Base-by-base conservation (phyloP, 92 coral and sea anemone genomes). In the Siderastrea radians region DNA sequence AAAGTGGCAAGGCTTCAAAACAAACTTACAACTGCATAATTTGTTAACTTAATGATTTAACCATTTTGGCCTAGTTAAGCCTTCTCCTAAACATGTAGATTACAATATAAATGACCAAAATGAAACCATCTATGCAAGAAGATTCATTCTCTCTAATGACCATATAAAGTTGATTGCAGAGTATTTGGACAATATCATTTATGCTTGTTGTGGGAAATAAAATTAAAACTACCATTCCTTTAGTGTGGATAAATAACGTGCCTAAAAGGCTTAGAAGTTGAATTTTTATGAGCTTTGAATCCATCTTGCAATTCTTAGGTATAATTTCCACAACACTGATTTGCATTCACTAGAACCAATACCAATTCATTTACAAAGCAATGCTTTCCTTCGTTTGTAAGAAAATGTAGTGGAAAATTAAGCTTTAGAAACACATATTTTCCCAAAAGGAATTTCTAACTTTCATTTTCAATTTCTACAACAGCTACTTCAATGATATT, bases 391-490 rank as follows among this genome's bases (percentile, higher is more conserved):
- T 7, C 49, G 7, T 17, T 14, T 3, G 52, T 65, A 3, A 46
- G 2, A 49, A 12, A 62, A 65, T 6, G 58, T 5, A 17, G 48
- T 4, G 45, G 6, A 26, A 5, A 48, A 8, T 17, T 2, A 17
- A 45, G 45, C 69, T 13, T 10, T 47, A 15, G 52, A 78, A 78
- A 78, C 70, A 78, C 15, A 50, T 1, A 12, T 13, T 80, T 62
- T 9, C 49, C 51, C 4, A 59, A 49, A 65, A 14, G 74, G 43
- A 61, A 46, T 44, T 78, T 14, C 54, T 9, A 66, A 11, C 53
- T 48, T 68, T 68, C 68, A 61, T 47, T 82, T 58, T 82, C 65
- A 49, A 47, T 82, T 82, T 38, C 44, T 9, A 74, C 55, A 44
- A 43, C 17, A 58, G 68, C 68, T 55, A 55, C 45, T 57, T 26